Percentiles rank a stretch among this genome's conserved stretches.
These are phyloP conservation scores for Pithecia hirsuta DNA, from an alignment of 2,797 vertebrate genomes.

Conservation along the genomic window DNA sequence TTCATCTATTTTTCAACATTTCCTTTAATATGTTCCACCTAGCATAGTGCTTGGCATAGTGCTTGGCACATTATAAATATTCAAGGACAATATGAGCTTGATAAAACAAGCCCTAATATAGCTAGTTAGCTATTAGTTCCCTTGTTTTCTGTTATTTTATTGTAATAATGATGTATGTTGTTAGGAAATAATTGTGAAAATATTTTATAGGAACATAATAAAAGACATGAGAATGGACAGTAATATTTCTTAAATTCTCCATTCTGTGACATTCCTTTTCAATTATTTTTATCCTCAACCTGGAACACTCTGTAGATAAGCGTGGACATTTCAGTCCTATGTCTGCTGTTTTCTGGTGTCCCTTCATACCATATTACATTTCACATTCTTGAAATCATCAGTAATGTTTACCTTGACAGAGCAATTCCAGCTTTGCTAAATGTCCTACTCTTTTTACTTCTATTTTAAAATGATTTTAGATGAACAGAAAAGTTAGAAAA, in stretches of 20 bases:
- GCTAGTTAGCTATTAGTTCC: not conserved
- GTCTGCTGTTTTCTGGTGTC: not conserved
- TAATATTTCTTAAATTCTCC: not conserved
- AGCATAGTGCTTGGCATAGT: not conserved
- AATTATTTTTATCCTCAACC: not conserved
- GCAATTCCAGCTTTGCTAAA: not conserved
- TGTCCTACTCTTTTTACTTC: not conserved
- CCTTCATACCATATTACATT: not conserved
- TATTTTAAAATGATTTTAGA: not conserved
- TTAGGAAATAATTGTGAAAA: not conserved
- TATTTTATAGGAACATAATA: not conserved
- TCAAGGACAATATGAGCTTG: not conserved
- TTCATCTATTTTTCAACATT: not conserved
- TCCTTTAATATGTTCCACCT: not conserved
- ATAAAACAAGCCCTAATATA: not conserved
- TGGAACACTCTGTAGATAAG: not conserved
- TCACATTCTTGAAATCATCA: not conserved
- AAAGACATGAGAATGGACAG: not conserved
- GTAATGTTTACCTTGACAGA: not conserved
- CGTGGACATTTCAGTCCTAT: not conserved
- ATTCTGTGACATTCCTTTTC: not conserved
- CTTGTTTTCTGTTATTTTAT: not conserved
- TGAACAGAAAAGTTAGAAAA: not conserved
- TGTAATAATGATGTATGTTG: not conserved
- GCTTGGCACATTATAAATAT: not conserved